Conservation (phyloP, 1,140 invertebrate species). For the Tribolium castaneum region DNA sequence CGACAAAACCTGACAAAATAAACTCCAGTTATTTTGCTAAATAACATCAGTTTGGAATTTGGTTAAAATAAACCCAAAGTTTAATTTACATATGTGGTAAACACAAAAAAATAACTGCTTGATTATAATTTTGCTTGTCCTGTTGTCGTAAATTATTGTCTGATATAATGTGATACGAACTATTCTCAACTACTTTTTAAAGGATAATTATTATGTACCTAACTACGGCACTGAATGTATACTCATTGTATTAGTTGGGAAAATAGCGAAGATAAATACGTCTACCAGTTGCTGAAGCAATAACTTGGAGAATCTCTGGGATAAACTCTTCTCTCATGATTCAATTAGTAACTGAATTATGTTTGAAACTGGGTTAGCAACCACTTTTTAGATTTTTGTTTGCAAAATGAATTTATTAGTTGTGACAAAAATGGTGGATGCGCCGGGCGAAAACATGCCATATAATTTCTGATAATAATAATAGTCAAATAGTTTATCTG, state of each 20-base stretch:
- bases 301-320: not conserved
- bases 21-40: no score
- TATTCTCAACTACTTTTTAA: not conserved
- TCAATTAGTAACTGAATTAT: not conserved
- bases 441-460: not conserved
- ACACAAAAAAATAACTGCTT: no score
- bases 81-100: no score
- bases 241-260: not conserved
- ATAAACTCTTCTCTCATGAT: not conserved
- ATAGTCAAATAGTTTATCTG: no score
- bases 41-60: no score
- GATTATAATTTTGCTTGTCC: no score
- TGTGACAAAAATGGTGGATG: not conserved
- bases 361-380: no score
- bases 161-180: not conserved
- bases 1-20: no score
- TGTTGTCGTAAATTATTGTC: not conserved
- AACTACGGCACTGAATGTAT: not conserved
- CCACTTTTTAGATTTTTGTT: no score
- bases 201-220: not conserved
- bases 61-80: no score
- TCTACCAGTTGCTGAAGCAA: not conserved
- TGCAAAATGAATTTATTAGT: not conserved
- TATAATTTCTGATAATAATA: no score
- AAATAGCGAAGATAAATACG: not conserved